Percentiles rank a stretch among this genome's conserved stretches.
Evolutionary conservation across 2,888 invertebrate genomes (phyloP).

Genomic region (Brachypterus glaber): DNA sequence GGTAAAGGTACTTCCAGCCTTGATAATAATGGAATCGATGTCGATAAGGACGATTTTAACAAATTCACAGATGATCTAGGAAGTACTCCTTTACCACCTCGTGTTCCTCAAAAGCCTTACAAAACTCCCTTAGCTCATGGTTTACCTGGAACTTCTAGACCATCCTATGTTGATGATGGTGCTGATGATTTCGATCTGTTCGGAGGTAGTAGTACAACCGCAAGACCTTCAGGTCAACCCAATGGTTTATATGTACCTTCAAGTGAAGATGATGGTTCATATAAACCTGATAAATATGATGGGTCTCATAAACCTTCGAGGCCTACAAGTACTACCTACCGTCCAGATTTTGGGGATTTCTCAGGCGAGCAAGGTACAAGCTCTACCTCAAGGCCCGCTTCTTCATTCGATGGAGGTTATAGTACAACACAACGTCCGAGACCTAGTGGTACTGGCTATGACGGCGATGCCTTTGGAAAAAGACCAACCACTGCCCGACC

Average conservation of each 20-base stretch:
- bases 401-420: background rate
- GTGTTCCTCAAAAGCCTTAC: constrained; percentile 8
- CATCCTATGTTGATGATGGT: constrained; percentile 12
- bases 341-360: constrained; percentile 5
- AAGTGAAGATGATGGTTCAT: constrained; percentile 24
- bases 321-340: constrained; percentile 1
- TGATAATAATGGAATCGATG: constrained; percentile 14
- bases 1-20: constrained; percentile 20
- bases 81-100: constrained; percentile 8
- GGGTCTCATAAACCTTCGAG: constrained; percentile 22
- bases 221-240: constrained; percentile 9
- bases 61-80: constrained; percentile 10
- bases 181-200: constrained; percentile 21
- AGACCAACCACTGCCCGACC: constrained; percentile 9
- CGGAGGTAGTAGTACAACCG: constrained; percentile 15
- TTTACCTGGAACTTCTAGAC: constrained; percentile 5
- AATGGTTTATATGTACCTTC: background rate
- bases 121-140: background rate
- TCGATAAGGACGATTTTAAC: constrained; percentile 15
- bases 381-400: constrained; percentile 16
- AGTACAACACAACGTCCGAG: constrained; percentile 14
- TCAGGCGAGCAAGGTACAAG: constrained; percentile 3
- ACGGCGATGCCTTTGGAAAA: background rate
- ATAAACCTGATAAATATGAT: constrained; percentile 22
- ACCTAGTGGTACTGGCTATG: background rate